A percentile compares a stretch with the other conserved stretches of the same genome.
Conservation (phyloP, 2,113 vertebrate species). For the Numida meleagris region DNA sequence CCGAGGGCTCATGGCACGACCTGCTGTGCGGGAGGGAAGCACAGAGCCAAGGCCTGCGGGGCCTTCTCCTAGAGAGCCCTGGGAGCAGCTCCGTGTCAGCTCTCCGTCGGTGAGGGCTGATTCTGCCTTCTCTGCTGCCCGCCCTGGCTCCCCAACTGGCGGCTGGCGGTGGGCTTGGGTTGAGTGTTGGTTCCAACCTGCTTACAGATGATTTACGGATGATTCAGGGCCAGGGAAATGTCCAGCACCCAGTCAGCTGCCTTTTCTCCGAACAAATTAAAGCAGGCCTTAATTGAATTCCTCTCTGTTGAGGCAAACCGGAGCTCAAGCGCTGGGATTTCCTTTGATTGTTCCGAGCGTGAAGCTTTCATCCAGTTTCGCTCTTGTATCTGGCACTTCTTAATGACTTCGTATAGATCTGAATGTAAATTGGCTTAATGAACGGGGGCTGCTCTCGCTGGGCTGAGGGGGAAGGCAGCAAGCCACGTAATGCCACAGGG, state of each 20-base stretch:
- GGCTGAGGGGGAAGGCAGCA: background rate
- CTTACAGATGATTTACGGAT: slow-evolving; percentile 25
- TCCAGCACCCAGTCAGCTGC: slow-evolving; percentile 2
- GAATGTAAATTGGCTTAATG: background rate
- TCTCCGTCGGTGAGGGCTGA: background rate
- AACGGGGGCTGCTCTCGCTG: background rate
- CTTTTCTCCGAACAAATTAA: slow-evolving; percentile 6
- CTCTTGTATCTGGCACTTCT: background rate
- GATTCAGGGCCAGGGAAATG: slow-evolving; percentile 16
- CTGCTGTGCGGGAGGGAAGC: background rate
- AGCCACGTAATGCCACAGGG: fast-evolving
- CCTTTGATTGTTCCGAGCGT: slow-evolving; percentile 31
- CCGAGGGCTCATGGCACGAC: fast-evolving
- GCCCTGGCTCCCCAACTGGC: background rate
- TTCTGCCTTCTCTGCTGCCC: background rate
- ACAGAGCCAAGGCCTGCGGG: background rate
- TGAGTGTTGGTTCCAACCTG: background rate
- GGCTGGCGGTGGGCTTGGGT: background rate
- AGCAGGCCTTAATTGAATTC: slow-evolving; percentile 47
- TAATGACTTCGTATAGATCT: background rate
- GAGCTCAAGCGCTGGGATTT: slow-evolving; percentile 18
- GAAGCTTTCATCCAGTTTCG: background rate
- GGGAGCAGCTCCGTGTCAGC: background rate
- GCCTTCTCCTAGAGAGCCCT: background rate
- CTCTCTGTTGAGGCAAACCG: slow-evolving; percentile 18